phyloP scores from a whole-genome alignment of 2,888 invertebrate genomes.

The Steinernema scapterisci region DNA sequence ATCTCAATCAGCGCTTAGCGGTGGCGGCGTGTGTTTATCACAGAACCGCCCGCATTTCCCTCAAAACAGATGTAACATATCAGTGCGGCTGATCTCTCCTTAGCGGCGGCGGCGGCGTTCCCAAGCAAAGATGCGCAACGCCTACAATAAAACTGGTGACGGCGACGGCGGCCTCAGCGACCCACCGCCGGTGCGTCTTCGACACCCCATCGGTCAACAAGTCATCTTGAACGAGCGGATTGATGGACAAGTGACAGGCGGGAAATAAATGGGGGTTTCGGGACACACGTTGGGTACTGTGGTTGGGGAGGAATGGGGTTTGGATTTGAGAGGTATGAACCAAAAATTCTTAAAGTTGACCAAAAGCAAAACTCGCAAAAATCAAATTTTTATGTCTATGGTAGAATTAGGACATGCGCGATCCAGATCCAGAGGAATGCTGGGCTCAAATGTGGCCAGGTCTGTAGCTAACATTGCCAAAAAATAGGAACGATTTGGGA shows the following conservation, averaged over 20 bases:
- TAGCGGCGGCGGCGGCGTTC: neutral
- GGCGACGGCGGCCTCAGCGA: neutral
- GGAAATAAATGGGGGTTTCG: neutral
- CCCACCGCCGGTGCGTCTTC: neutral
- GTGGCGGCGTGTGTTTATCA: constrained; percentile 27
- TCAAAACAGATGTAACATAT: constrained; percentile 30
- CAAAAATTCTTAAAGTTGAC: no score
- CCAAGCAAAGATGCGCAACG: constrained; percentile 21
- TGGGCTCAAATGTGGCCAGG: no score
- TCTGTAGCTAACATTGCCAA: no score
- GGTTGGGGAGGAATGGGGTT: no score
- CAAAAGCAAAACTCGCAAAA: no score
- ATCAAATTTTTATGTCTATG: no score
- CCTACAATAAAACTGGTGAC: constrained; percentile 31
- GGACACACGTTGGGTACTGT: neutral
- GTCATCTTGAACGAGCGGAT: neutral
- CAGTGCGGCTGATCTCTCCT: neutral
- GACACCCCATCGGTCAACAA: constrained; percentile 8
- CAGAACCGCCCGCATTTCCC: constrained; percentile 7
- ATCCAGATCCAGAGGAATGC: no score
- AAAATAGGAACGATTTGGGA: no score
- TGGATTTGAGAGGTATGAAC: no score
- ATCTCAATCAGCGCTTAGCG: neutral
- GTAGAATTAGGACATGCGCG: no score
- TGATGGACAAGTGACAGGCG: constrained; percentile 27